These are phyloP conservation scores for Salvelinus alpinus DNA, from an alignment of 2,113 vertebrate species.

Conservation along the genomic window DNA sequence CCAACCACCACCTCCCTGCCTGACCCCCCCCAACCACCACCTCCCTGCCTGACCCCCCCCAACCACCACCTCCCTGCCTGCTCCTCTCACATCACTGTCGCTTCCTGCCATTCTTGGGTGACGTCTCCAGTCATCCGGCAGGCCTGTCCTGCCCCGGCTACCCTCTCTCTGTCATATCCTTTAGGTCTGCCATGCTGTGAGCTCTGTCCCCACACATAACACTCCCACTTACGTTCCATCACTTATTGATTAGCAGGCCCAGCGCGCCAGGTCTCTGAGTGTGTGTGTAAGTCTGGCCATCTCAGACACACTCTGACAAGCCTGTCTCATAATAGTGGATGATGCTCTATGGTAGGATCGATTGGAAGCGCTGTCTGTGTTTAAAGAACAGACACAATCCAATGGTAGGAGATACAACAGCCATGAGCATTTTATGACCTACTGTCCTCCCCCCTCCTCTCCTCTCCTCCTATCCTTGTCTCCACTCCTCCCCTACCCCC, in stretches of 20 bases:
- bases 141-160: conserved; percentile 14
- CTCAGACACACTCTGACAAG: too few species aligned
- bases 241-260: conserved; percentile 39
- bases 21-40: not conserved
- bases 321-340: too few species aligned
- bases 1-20: not conserved
- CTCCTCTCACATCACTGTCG: not conserved
- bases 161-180: conserved; percentile 4
- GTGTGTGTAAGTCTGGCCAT: not conserved
- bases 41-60: too few species aligned
- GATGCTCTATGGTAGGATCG: too few species aligned
- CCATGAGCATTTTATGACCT: too few species aligned
- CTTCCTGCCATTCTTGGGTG: not conserved
- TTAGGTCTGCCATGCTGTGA: not conserved
- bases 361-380: too few species aligned
- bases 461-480: not conserved
- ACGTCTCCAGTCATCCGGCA: conserved; percentile 7
- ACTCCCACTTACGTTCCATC: conserved; percentile 40
- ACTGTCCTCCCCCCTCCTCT: not conserved
- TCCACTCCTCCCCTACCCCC: not conserved
- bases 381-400: too few species aligned
- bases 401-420: too few species aligned
- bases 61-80: not conserved
- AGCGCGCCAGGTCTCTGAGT: not conserved
- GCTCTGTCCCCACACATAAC: conserved; percentile 26